Evolutionary conservation across 2,113 vertebrate species (phyloP).

Genomic region (Daubentonia madagascariensis): DNA sequence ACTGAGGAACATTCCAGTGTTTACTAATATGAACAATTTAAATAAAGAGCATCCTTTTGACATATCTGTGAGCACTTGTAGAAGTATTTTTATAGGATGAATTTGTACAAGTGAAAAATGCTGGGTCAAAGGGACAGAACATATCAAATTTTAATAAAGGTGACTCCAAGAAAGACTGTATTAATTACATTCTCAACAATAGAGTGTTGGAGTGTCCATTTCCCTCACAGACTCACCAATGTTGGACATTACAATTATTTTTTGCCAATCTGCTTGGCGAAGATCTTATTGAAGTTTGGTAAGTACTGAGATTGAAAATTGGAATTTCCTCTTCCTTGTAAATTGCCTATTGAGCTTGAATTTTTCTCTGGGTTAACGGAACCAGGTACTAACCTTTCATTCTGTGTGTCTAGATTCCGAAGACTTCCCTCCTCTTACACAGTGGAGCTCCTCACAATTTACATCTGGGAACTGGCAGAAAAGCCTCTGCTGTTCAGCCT

Average conservation of each 20-base stretch:
- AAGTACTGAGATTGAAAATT: background rate
- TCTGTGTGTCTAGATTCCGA: slow-evolving; percentile 50
- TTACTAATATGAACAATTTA: background rate
- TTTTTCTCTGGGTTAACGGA: slow-evolving; percentile 24
- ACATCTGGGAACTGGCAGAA: slow-evolving; percentile 50
- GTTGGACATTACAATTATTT: background rate
- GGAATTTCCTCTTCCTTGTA: background rate
- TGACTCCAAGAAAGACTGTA: background rate
- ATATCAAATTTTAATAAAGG: background rate
- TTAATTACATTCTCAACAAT: background rate
- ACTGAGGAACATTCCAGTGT: background rate
- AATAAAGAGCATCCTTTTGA: background rate
- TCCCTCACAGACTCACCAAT: background rate
- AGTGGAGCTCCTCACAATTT: slow-evolving; percentile 51
- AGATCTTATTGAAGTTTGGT: background rate
- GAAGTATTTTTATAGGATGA: background rate
- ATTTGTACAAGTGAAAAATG: background rate
- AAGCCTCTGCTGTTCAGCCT: slow-evolving; percentile 60
- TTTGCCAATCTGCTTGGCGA: background rate
- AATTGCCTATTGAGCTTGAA: background rate
- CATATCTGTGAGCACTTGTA: background rate
- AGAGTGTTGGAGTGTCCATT: background rate
- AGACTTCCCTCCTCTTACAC: slow-evolving; percentile 63
- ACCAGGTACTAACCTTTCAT: background rate
- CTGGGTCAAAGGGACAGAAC: background rate